phyloP scores from a whole-genome alignment of 64 coral and sea anemone species.

The Trachythela sp. region DNA sequence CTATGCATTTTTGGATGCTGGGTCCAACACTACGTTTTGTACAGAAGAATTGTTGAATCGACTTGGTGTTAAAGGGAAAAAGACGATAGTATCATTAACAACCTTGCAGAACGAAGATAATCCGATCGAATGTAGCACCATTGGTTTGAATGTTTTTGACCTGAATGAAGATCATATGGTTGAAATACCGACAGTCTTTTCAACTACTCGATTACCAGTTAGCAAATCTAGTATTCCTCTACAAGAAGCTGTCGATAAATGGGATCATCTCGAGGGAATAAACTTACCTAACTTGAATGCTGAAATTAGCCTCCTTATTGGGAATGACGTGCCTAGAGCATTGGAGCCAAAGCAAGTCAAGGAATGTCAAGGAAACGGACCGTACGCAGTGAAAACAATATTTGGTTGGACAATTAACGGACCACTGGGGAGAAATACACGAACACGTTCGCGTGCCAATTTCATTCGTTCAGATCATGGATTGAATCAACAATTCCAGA shows the following conservation, averaged over 20 bases:
- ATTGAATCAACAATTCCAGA: constrained; percentile 58
- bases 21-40: constrained; percentile 9
- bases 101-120: background rate
- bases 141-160: constrained; percentile 41
- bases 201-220: constrained; percentile 14
- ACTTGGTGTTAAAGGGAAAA: background rate
- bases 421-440: constrained; percentile 24
- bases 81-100: background rate
- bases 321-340: constrained; percentile 34
- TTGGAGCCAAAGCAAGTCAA: constrained; percentile 30
- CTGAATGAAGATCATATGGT: background rate
- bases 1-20: background rate
- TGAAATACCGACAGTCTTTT: constrained; percentile 19
- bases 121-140: background rate
- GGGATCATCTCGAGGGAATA: constrained; percentile 22
- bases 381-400: constrained; percentile 35
- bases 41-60: background rate
- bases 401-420: constrained; percentile 57
- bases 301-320: constrained; percentile 42
- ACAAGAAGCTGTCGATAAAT: constrained; percentile 30
- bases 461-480: constrained; percentile 22
- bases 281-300: constrained; percentile 4
- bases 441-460: constrained; percentile 14
- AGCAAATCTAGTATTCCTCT: background rate
- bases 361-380: constrained; percentile 30